Base-by-base conservation (phyloP, 2,888 invertebrate species). In the Andricus quercusramuli region DNA sequence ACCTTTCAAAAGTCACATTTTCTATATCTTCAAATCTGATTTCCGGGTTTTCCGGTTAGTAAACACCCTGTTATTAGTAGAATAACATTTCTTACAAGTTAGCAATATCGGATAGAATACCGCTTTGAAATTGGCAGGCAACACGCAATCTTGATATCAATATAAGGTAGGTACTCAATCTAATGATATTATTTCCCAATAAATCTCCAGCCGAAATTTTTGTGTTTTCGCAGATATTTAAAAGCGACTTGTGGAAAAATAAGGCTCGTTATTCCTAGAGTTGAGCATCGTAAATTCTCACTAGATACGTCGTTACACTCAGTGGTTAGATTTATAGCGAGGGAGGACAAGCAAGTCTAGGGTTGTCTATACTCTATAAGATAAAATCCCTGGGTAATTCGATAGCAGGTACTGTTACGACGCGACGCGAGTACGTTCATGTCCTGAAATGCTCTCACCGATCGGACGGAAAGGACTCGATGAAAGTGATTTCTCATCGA, bases 261-360 rank as follows among this genome's bases (percentile, higher is more conserved):
- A 56, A 32, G 32, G 70, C 70, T 70, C 70, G 32, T 70, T 70
- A 70, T 70, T 56, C 32, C 29, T 56, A 47, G 29, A 70, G 70
- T 51, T 20, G 70, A 70, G 29, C 29, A 70, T 70, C 70, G 70
- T 70, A 70, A 70, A 70, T 70, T 70, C 70, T 70, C 70, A 70
- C 66, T 37, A 41, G 66, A 66, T 37, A 66, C 70, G 51, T 70
- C 70, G 70, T 51, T 70, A 70, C 47, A 47, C 56, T 56, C 47
- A 70, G 47, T 51, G 70, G 70, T 70, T 70, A 70, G 70, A 70
- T 70, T 70, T 70, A 70, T 70, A 70, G 70, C 70, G 70, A 70
- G 70, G 70, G 51, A 70, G 70, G 70, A 70, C 37, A 37, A 37
- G 37, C 70, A 70, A 47, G 70, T 70, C 70, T 70, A 70, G 70